Conservation (phyloP, 2,888 invertebrate species). For the Nemurella pictetii region DNA sequence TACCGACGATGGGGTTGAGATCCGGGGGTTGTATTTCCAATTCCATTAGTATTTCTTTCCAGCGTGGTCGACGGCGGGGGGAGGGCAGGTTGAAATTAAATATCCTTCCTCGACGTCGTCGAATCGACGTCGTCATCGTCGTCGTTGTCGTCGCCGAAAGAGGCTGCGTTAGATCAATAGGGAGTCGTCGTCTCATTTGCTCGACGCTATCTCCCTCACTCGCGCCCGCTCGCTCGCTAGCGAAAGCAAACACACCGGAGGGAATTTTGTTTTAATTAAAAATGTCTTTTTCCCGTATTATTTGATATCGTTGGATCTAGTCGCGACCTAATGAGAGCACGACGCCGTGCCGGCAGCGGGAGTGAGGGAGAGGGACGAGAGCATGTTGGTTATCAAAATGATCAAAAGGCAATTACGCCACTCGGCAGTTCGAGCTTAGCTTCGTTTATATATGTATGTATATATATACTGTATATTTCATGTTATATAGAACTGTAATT, state of each 20-base stretch:
- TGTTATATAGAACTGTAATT: not conserved
- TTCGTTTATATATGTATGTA: not conserved
- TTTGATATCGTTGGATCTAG: conserved; percentile 10
- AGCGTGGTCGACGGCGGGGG: not conserved
- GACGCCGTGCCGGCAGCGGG: not conserved
- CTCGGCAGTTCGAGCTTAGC: not conserved
- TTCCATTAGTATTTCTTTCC: not conserved
- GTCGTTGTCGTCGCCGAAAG: not conserved
- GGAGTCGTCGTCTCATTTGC: not conserved
- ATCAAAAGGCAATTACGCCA: not conserved
- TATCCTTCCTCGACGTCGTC: not conserved
- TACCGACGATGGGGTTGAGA: too few species aligned
- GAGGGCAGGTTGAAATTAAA: conserved; percentile 1
- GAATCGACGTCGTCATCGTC: not conserved
- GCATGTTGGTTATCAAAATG: not conserved
- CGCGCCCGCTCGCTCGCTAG: not conserved
- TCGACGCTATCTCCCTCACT: not conserved
- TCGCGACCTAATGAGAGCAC: not conserved
- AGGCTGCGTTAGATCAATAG: conserved; percentile 10
- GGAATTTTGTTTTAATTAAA: conserved; percentile 22
- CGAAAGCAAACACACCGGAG: conserved; percentile 1
- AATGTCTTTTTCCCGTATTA: not conserved
- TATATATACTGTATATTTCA: not conserved
- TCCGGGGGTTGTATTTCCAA: not conserved
- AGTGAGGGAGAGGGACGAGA: not conserved